Base-by-base conservation (phyloP, 2,113 vertebrate species). In the Pomatorhinus ruficollis region DNA sequence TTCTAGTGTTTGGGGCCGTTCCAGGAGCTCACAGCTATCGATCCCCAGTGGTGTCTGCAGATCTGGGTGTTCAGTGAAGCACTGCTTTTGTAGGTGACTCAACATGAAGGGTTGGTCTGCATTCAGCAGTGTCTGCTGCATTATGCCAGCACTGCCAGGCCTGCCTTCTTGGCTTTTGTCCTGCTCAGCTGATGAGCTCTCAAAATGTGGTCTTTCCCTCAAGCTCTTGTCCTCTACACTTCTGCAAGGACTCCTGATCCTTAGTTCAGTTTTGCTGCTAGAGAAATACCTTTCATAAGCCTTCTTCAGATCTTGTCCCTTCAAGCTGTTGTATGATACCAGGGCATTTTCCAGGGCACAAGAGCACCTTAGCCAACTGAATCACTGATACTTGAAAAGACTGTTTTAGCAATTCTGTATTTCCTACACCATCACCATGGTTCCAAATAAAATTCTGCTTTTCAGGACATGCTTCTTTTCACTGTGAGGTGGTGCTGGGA, bases 121-220 rank as follows among this genome's bases (percentile, higher is more conserved):
- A 39, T 94, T 71, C 64, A 31, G 47, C 65, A 83, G 4, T 39
- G 31, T 52, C 40, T 79, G 82, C 83, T 92, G 83, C 53, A 12
- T 28, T 40, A 0, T 39, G 47, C 75, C 50, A 80, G 57, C 40
- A 15, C 79, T 83, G 79, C 85, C 63, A 81, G 80, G n/a, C 13
- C 72, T 76, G 72, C 37, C 45, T 53, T 15, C 53, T 70, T 97
- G 95, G 88, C 90, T 95, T 75, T 59, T 76, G 37, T 92, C 95
- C 93, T 71, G 2, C 65, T 84, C 66, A 20, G 61, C 4, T 94
- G 91, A 93, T 95, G 87, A 91, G 89, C 70, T 91, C 95, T 93
- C 83, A 68, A 11, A 90, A 78, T 89, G 79, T 66, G 52, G 10
- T 64, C 21, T 44, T 93, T 65, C 63, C 82, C 91, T 94, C 31